Evolutionary conservation across 2,888 invertebrate genomes (phyloP).

Genomic region (Petrophora chlorosata): DNA sequence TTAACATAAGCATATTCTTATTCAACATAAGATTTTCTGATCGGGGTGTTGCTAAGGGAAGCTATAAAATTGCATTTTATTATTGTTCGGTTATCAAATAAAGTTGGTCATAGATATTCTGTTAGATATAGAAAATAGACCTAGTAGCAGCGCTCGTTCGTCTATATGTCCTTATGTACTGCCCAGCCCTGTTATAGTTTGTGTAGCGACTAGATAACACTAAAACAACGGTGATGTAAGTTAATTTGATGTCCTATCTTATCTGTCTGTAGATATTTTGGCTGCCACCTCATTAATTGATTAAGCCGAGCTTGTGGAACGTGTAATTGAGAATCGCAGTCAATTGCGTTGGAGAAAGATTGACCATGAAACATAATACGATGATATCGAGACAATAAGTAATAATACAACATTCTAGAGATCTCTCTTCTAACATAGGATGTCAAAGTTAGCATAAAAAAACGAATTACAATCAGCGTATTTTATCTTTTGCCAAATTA

Average conservation of each 20-base stretch:
- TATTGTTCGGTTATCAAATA: no score
- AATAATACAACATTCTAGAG: not conserved
- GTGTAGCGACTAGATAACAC: slow-evolving; percentile 15
- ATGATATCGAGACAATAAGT: not conserved
- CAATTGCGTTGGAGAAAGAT: not conserved
- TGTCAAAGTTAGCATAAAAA: slow-evolving; percentile 3
- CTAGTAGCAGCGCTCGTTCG: no score
- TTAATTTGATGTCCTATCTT: slow-evolving; percentile 17
- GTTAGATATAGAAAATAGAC: no score
- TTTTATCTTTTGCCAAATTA: slow-evolving; percentile 24
- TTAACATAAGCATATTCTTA: not conserved
- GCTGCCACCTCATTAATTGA: slow-evolving; percentile 11
- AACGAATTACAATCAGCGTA: slow-evolving; percentile 12
- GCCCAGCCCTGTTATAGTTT: not conserved
- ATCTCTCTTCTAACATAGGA: not conserved
- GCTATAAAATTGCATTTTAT: no score
- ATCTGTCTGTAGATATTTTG: slow-evolving; percentile 16
- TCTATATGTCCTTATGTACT: not conserved
- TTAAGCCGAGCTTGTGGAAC: not conserved
- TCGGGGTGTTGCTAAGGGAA: not conserved
- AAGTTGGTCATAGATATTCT: no score
- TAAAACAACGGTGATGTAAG: slow-evolving; percentile 14
- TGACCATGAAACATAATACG: no score
- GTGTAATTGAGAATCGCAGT: not conserved
- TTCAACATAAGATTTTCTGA: no score